Evolutionary conservation across 2,797 vertebrate species (phyloP), one percentile per base, ranked within the genome.

Genomic region (Ptychadena robeensis): DNA sequence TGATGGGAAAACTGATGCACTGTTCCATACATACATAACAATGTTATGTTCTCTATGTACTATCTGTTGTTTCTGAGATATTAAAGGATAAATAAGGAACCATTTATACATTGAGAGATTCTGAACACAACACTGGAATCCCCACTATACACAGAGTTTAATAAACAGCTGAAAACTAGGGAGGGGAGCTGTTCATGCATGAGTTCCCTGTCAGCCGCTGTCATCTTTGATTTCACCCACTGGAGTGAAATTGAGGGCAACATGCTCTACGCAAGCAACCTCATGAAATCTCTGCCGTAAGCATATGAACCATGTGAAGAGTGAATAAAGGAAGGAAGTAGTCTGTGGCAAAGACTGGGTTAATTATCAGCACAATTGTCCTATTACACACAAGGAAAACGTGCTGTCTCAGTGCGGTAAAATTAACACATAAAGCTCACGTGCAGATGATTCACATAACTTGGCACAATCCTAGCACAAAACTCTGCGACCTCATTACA

Each of bases 401-500:
- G 30, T 35, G 64, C 75, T 78, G 75, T 68, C 44, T 78, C 75
- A 48, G 6, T 3, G 9, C 40, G n/a, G 75, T 18, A 78, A 78
- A 67, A 18, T 65, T 40, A 38, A 63, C n/a, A 28, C 73, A 22
- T 44, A 48, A 15, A 4, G 44, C 25, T 78, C 75, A 68, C 64
- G 18, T 78, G 63, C 4, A n/a, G 2, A 44, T 65, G 63, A 28
- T 15, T 77, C 63, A 53, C 2, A 66, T 53, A 12, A 25, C 63
- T 35, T 78, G 38, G 38, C 64, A 66, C 44, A 53, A 30, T 77
- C 59, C n/a, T 15, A 27, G 37, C 14, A 27, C 7, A 18, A 2
- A 67, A 78, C 38, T 32, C 12, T 8, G 2, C 68, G 30, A 68
- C 37, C 40, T 34, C 11, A 27, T 27, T 57, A 77, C 11, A 53